A percentile compares a stretch with the other conserved stretches of the same genome.
These are phyloP conservation scores for Drosophila austrosaltans DNA, from an alignment of 2,888 invertebrate species.

Conservation along the genomic window DNA sequence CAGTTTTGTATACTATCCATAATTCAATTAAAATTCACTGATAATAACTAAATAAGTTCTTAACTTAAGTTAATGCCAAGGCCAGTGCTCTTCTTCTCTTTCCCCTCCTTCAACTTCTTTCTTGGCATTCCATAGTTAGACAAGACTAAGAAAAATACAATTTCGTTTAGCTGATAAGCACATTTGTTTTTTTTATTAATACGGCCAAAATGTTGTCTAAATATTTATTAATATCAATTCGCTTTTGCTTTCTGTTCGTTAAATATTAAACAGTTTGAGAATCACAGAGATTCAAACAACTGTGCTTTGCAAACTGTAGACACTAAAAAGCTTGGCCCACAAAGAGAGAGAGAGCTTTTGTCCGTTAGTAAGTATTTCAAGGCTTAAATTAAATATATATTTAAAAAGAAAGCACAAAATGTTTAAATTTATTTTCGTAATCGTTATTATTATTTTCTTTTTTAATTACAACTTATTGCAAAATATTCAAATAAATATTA, in stretches of 20 bases:
- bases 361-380: constrained; percentile 4
- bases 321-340: neutral
- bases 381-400: neutral
- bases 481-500: neutral
- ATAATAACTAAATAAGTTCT: too few relatives aligned
- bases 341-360: constrained; percentile 12
- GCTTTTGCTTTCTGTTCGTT: neutral
- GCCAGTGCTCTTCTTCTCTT: too few relatives aligned
- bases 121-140: too few relatives aligned
- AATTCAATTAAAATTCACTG: too few relatives aligned
- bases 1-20: too few relatives aligned
- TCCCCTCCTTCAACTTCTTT: too few relatives aligned
- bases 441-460: neutral
- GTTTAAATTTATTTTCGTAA: neutral
- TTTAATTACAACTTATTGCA: too few relatives aligned
- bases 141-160: neutral
- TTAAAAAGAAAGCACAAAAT: neutral
- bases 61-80: too few relatives aligned
- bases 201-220: constrained; percentile 9
- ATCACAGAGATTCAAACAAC: neutral
- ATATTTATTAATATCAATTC: constrained; percentile 15
- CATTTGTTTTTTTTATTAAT: constrained; percentile 18
- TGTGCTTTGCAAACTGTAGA: constrained; percentile 1
- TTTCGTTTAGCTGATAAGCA: neutral
- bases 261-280: constrained; percentile 2